Evolutionary conservation across 2,113 vertebrate genomes (phyloP).

Genomic region (Danio rerio): DNA sequence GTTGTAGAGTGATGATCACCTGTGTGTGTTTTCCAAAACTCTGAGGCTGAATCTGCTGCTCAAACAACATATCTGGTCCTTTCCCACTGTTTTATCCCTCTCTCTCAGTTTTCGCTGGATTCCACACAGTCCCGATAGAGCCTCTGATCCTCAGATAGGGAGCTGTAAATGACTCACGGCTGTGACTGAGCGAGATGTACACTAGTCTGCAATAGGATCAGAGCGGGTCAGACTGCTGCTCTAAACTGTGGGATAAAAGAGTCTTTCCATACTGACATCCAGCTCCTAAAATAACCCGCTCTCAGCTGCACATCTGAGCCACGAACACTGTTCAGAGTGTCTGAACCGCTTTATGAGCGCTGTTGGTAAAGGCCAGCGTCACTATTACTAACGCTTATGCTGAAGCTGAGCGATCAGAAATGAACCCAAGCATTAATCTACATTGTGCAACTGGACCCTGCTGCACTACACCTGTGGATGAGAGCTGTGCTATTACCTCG

Average conservation of each 20-base stretch:
- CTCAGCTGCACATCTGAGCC: neutral
- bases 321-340: neutral
- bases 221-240: slow-evolving; percentile 18
- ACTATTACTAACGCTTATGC: neutral
- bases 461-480: too few relatives aligned
- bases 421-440: neutral
- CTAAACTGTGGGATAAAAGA: neutral
- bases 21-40: neutral
- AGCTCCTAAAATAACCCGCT: slow-evolving; percentile 25
- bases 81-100: slow-evolving; percentile 2
- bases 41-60: neutral
- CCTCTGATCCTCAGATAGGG: slow-evolving; percentile 22
- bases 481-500: too few relatives aligned
- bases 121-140: neutral
- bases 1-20: neutral
- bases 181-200: slow-evolving; percentile 7
- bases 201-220: slow-evolving; percentile 27
- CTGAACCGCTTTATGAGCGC: neutral
- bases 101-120: neutral
- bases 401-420: neutral
- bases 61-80: neutral
- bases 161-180: neutral
- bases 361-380: neutral
- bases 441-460: neutral
- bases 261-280: neutral